These are phyloP conservation scores for Nemoura dubitans DNA, from an alignment of 2,888 invertebrate genomes.

Conservation along the genomic window DNA sequence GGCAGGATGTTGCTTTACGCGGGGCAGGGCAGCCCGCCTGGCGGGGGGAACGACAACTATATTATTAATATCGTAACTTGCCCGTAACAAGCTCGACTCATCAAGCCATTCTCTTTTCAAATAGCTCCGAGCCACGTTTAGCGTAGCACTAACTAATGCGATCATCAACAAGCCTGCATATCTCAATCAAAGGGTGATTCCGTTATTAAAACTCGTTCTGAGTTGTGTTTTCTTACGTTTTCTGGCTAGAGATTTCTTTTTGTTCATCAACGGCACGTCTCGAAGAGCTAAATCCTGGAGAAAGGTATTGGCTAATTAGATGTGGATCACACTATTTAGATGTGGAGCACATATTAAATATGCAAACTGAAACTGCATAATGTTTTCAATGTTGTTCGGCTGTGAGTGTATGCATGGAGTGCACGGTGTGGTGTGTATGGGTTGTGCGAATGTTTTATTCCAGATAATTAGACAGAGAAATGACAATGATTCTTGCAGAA, in stretches of 20 bases:
- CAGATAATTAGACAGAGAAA: too few relatives aligned
- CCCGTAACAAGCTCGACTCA: slow-evolving; percentile 14
- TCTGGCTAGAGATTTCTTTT: neutral
- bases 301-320: neutral
- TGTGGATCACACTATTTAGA: neutral
- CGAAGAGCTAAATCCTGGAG: neutral
- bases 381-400: too few relatives aligned
- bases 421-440: too few relatives aligned
- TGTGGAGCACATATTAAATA: too few relatives aligned
- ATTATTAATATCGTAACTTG: slow-evolving; percentile 43
- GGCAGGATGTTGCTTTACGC: neutral
- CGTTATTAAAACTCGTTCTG: slow-evolving; percentile 3
- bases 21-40: neutral
- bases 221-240: slow-evolving; percentile 16
- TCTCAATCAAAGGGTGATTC: slow-evolving; percentile 13
- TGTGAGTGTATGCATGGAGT: too few relatives aligned
- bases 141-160: slow-evolving; percentile 9
- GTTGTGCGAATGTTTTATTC: too few relatives aligned
- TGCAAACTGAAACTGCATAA: too few relatives aligned
- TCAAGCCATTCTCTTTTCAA: slow-evolving; percentile 27
- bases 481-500: too few relatives aligned
- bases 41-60: neutral
- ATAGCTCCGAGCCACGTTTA: slow-evolving; percentile 13
- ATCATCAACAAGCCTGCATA: slow-evolving; percentile 21
- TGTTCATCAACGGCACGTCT: neutral